A percentile compares a stretch with the other conserved stretches of the same genome.
Evolutionary conservation across 37 sponge, comb jelly and placozoan species (phyloP).

Genomic region (Bolinopsis microptera): DNA sequence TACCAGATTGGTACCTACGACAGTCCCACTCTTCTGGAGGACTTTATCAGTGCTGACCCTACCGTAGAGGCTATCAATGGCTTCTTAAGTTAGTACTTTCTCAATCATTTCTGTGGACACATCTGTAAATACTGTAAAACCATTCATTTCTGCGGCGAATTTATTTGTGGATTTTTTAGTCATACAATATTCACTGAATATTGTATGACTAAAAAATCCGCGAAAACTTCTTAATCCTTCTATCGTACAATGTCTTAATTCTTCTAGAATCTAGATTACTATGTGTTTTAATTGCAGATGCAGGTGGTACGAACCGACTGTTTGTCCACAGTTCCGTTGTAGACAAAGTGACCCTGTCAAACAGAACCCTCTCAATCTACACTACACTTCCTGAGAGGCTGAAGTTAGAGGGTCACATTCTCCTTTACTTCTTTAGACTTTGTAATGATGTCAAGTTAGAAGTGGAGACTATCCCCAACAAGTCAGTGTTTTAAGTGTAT

Average conservation of each 20-base stretch:
- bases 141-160: no score
- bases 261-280: no score
- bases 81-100: conserved; percentile 70
- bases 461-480: conserved; percentile 47
- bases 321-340: conserved; percentile 44
- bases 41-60: conserved; percentile 82
- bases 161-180: no score
- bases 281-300: conserved; percentile 29
- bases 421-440: conserved; percentile 62
- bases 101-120: neutral
- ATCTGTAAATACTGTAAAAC: no score
- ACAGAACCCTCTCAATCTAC: conserved; percentile 14
- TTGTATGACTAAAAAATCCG: no score
- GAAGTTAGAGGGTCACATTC: conserved; percentile 51
- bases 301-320: conserved; percentile 39
- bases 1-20: conserved; percentile 90
- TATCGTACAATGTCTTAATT: no score
- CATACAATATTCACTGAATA: no score
- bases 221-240: no score
- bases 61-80: conserved; percentile 78
- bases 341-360: conserved; percentile 54
- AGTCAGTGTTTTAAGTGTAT: neutral
- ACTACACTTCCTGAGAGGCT: conserved; percentile 34
- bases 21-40: conserved; percentile 87
- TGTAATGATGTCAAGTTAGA: conserved; percentile 48